These are phyloP conservation scores for Lasioglossum albipes DNA, from an alignment of 1,140 invertebrate genomes.

Conservation along the genomic window DNA sequence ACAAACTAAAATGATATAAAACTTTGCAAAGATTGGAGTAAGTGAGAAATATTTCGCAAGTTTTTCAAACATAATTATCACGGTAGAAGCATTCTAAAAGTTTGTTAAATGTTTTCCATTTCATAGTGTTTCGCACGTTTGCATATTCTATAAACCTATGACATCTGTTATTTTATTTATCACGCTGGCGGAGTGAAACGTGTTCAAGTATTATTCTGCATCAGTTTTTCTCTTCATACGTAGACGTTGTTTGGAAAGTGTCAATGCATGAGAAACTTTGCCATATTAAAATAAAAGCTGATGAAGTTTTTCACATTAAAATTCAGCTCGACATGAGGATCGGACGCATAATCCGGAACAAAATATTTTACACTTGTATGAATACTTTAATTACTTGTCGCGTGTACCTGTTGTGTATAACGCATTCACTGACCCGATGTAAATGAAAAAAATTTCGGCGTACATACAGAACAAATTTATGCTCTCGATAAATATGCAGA, in stretches of 20 bases:
- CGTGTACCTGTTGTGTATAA: not conserved
- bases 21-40: no score
- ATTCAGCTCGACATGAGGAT: not conserved
- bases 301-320: no score
- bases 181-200: not conserved
- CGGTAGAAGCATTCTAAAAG: no score
- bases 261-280: not conserved
- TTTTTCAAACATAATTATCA: no score
- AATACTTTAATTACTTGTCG: slow-evolving; percentile 3
- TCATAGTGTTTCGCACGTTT: no score
- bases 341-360: not conserved
- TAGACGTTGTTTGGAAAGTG: not conserved
- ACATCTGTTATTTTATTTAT: no score
- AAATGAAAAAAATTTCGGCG: not conserved
- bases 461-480: not conserved
- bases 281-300: no score
- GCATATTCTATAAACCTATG: no score
- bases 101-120: no score
- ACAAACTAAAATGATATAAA: no score
- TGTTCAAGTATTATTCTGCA: no score
- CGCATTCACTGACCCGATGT: not conserved
- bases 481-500: not conserved
- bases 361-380: slow-evolving; percentile 3
- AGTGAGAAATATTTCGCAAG: no score
- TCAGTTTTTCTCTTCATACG: not conserved